Base-by-base conservation (phyloP, 2,888 invertebrate species). In the Tuta absoluta region DNA sequence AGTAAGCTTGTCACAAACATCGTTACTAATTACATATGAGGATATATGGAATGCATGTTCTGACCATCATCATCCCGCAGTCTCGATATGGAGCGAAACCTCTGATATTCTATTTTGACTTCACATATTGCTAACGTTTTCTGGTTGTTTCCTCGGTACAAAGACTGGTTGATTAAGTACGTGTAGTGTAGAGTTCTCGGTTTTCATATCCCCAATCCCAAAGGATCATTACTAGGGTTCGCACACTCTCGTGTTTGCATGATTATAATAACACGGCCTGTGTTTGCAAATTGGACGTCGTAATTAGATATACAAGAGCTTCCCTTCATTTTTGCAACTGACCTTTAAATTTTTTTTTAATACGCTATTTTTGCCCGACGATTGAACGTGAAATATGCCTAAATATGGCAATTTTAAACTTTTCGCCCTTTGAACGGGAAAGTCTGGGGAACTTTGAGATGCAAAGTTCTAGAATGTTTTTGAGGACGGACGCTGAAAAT, bases 321-420 rank as follows among this genome's bases (percentile, higher is more conserved):
- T 1, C 14, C 51, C 51, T 53, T 24, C 51, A 12, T 51, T 53
- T 14, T 23, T 24, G 51, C 23, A 24, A 51, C 24, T 24, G 51
- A 53, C 51, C 24, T 14, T 5, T 53, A 53, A 23, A 33, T 56
- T 24, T n/a, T 8, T 24, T 53, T 14, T 14, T 11, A 53, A 33
- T 5, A 4, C 12, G 17, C 17, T 17, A 56, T 28, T 24, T 28
- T 56, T 33, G 17, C 10, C 33, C 8, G 56, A 17, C 23, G 14
- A 56, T 56, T n/a, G 49, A 61, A 51, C 62, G 62, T 62, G 62
- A 24, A 62, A 33, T 62, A 33, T 12, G 53, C 38, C 41, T 62
- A 62, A 62, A 51, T 62, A 49, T 62, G 38, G 38, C 53, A 62
- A 62, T 62, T 51, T 62, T 38, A 62, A 62, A 62, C 51, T 51